Evolutionary conservation across 2,888 invertebrate species (phyloP).

Genomic region (Drosophila quinaria): DNA sequence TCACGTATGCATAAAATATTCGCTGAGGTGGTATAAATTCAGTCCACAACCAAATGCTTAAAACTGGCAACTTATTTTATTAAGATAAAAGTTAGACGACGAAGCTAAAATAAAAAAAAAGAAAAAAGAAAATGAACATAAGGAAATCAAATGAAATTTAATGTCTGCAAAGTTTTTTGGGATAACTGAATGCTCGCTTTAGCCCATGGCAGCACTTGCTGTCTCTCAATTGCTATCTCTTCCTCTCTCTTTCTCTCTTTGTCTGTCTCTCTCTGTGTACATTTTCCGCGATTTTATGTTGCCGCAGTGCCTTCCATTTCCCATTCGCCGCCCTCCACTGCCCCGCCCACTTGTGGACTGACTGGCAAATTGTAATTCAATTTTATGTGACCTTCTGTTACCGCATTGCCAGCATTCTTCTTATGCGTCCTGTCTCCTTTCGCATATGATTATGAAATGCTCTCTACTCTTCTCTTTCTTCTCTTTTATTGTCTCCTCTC

Average conservation of each 20-base stretch:
- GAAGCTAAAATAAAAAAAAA: conserved; percentile 24
- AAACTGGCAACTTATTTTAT: conserved; percentile 80
- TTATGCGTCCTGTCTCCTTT: conserved; percentile 18
- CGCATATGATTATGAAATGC: conserved; percentile 78
- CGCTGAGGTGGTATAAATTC: conserved; percentile 30
- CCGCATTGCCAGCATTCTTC: conserved; percentile 45
- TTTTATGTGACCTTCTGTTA: conserved; percentile 80
- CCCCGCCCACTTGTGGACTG: conserved; percentile 7
- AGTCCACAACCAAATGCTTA: conserved; percentile 40
- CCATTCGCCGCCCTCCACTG: background rate
- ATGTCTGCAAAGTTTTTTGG: conserved; percentile 76
- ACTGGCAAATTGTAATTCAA: conserved; percentile 73
- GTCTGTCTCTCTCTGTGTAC: background rate
- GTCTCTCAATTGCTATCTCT: conserved; percentile 18
- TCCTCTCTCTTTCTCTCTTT: background rate
- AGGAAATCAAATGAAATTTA: conserved; percentile 78
- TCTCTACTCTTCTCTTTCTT: background rate
- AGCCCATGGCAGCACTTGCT: conserved; percentile 39
- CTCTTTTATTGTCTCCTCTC: conserved; percentile 3
- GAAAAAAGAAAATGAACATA: conserved; percentile 12
- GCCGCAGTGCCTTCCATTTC: conserved; percentile 54
- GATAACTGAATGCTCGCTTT: conserved; percentile 58
- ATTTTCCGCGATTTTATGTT: conserved; percentile 49
- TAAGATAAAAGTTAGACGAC: conserved; percentile 76
- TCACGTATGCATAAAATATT: conserved; percentile 42